phyloP scores from a whole-genome alignment of 2,113 vertebrate species.

The Eclectus roratus region DNA sequence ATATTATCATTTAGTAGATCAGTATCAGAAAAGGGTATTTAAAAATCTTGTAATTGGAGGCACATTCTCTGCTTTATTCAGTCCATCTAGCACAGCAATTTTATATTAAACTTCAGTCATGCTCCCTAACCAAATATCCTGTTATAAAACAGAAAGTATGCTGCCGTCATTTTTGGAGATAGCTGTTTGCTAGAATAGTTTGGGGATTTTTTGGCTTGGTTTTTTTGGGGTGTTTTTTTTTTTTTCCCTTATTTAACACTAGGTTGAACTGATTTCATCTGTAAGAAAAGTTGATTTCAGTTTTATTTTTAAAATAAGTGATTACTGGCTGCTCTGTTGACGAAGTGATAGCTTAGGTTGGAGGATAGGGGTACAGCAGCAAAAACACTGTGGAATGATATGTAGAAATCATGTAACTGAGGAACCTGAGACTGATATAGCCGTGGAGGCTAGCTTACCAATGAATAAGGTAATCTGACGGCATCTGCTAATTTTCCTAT shows the following conservation, averaged over 20 bases:
- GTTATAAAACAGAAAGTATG: background rate
- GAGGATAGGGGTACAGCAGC: background rate
- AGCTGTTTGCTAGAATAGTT: background rate
- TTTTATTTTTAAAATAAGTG: background rate
- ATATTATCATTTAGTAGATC: background rate
- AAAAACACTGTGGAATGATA: background rate
- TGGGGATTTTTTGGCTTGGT: background rate
- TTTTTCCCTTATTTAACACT: background rate
- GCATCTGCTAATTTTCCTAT: background rate
- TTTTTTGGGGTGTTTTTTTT: no score
- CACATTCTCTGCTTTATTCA: background rate
- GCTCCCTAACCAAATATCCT: background rate
- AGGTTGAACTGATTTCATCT: background rate
- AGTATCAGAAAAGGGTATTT: background rate
- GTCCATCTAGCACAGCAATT: background rate
- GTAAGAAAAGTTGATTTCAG: background rate
- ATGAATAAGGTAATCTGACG: background rate
- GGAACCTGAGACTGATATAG: background rate
- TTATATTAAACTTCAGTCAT: background rate
- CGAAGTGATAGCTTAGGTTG: background rate
- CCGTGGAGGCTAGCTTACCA: background rate
- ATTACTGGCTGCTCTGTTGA: background rate
- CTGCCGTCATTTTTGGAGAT: background rate
- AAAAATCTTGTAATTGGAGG: background rate
- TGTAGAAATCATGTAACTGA: fast-evolving